phyloP scores from a whole-genome alignment of 92 coral and sea anemone species.

The Parazoanthus darwini region DNA sequence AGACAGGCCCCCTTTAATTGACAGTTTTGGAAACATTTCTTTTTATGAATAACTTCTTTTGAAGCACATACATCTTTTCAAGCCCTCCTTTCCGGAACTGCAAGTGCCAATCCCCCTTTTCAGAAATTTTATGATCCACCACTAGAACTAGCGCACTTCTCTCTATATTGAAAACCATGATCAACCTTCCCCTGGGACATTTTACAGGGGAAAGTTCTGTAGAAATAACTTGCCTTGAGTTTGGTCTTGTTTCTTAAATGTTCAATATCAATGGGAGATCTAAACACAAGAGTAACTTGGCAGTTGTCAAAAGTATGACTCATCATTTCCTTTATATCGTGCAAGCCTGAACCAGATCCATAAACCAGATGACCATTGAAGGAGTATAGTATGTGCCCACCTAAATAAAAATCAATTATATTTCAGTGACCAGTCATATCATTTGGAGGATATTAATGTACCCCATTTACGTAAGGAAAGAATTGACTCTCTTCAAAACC shows the following conservation, averaged over 20 bases:
- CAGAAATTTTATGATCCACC: too few relatives aligned
- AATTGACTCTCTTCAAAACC: too few relatives aligned
- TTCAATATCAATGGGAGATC: constrained; percentile 53
- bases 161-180: too few relatives aligned
- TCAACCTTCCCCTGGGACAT: too few relatives aligned
- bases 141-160: too few relatives aligned
- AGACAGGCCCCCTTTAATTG: too few relatives aligned
- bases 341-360: constrained; percentile 68
- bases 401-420: constrained; percentile 41
- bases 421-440: background rate
- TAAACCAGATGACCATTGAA: constrained; percentile 80
- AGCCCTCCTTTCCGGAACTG: background rate
- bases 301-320: constrained; percentile 57
- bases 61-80: too few relatives aligned
- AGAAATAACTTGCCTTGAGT: constrained; percentile 47
- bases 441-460: background rate
- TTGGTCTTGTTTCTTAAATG: constrained; percentile 44
- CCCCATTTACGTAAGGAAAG: background rate
- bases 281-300: constrained; percentile 76
- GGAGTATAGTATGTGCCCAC: constrained; percentile 61
- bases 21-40: too few relatives aligned
- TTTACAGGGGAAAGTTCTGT: too few relatives aligned
- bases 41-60: too few relatives aligned
- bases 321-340: constrained; percentile 66
- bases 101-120: too few relatives aligned